Evolutionary conservation across 2,113 vertebrate species (phyloP).

Genomic region (Tympanuchus pallidicinctus): DNA sequence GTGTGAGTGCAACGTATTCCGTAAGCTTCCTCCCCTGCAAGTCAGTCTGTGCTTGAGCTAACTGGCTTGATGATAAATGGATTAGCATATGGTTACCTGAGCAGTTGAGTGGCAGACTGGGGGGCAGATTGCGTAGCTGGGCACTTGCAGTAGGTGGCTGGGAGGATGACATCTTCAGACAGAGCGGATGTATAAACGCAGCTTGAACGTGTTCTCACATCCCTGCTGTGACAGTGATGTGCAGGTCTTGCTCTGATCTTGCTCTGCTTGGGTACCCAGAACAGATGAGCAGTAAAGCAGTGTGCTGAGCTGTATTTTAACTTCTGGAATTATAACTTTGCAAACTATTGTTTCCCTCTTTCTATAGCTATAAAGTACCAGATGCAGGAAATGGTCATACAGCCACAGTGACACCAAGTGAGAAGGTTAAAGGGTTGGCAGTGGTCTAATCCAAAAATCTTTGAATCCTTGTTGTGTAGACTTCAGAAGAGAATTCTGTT

Average conservation of each 20-base stretch:
- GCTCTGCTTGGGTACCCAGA: not conserved
- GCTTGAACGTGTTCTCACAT: not conserved
- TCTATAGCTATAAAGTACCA: not conserved
- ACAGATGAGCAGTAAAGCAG: not conserved
- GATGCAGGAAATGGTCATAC: rapidly evolving
- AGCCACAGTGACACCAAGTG: not conserved
- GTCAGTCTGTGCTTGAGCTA: not conserved
- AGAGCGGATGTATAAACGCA: not conserved
- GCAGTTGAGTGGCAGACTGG: not conserved
- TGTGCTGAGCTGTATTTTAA: not conserved
- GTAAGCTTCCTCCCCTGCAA: not conserved
- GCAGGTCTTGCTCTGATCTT: not conserved
- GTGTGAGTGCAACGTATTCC: not conserved
- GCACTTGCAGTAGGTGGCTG: not conserved
- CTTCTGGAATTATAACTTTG: not conserved
- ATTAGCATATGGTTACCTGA: not conserved
- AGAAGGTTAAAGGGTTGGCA: not conserved
- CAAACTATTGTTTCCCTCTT: not conserved
- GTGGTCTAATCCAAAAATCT: not conserved
- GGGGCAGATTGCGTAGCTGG: not conserved
- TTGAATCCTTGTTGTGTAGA: not conserved
- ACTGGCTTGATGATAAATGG: not conserved
- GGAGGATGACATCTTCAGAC: not conserved
- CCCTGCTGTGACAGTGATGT: not conserved
- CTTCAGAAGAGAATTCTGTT: not conserved